These are phyloP conservation scores for Nannoperca obscura DNA, from an alignment of 2,797 vertebrate genomes.

Conservation along the genomic window DNA sequence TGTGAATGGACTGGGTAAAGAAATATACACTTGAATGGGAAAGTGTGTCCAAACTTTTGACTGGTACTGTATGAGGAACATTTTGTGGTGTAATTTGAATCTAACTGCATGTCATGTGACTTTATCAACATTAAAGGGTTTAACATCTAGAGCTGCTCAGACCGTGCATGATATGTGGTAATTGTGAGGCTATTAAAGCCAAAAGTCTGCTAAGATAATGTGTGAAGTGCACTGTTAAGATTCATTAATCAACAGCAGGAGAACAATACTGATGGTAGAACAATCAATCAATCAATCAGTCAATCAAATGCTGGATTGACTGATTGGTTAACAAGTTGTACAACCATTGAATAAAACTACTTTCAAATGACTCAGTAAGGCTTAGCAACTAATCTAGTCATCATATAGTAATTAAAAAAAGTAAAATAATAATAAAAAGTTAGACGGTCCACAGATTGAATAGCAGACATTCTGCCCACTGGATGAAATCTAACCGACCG, in stretches of 20 bases:
- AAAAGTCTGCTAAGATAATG: slow-evolving; percentile 35
- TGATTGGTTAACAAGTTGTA: neutral
- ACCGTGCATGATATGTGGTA: slow-evolving; percentile 15
- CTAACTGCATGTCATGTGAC: slow-evolving; percentile 12
- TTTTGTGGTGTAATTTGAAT: slow-evolving; percentile 19
- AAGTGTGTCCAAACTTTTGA: no score
- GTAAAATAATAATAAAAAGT: neutral
- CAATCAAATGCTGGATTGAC: slow-evolving; percentile 18
- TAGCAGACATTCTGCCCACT: no score
- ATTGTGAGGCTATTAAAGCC: slow-evolving; percentile 6
- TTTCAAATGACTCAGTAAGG: neutral
- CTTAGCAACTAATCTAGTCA: accelerated
- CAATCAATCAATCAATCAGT: slow-evolving; percentile 35
- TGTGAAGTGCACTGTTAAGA: slow-evolving; percentile 48
- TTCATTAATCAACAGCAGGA: slow-evolving; percentile 18
- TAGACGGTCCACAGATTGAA: accelerated
- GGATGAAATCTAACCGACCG: no score
- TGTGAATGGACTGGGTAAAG: neutral
- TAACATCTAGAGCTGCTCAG: slow-evolving; percentile 17
- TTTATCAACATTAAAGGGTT: slow-evolving; percentile 10
- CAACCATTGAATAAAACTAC: neutral
- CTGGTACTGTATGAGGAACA: neutral
- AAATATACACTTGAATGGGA: neutral
- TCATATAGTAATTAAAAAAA: no score
- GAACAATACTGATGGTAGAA: slow-evolving; percentile 40